Percentiles rank a stretch among this genome's conserved stretches.
phyloP scores from a whole-genome alignment of 2,888 invertebrate genomes.

The Aporophyla nigra region DNA sequence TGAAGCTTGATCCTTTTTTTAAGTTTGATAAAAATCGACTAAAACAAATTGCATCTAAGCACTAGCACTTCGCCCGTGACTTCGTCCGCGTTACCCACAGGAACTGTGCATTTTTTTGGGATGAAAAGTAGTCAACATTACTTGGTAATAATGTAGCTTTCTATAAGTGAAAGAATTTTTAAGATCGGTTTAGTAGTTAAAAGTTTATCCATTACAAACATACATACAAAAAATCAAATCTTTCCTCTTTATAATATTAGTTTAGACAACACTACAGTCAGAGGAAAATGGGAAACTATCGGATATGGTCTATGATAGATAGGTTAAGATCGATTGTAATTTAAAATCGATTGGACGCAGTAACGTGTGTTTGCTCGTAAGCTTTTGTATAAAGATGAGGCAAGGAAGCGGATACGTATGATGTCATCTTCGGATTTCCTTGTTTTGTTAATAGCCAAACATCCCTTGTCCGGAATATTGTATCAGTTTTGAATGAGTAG shows the following conservation, averaged over 20 bases:
- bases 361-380: conserved; percentile 15
- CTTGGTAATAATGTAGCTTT: no score
- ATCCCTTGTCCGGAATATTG: conserved; percentile 58
- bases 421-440: conserved; percentile 62
- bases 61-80: no score
- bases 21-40: not conserved
- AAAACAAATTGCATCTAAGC: not conserved
- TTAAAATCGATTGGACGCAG: conserved; percentile 13
- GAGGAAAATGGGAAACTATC: not conserved
- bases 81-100: no score
- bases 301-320: not conserved
- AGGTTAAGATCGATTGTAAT: conserved; percentile 16
- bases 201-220: no score
- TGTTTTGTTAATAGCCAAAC: conserved; percentile 63
- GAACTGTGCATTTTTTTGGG: no score
- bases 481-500: conserved; percentile 35
- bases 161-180: no score
- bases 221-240: no score
- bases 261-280: not conserved
- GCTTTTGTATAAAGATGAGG: conserved; percentile 41
- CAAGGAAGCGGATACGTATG: conserved; percentile 52
- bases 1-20: not conserved
- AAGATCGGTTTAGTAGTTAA: no score
- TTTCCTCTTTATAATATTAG: no score
- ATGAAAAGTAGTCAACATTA: no score